A percentile compares a stretch with the other conserved stretches of the same genome.
phyloP scores from a whole-genome alignment of 2,888 invertebrate genomes.

The Eupithecia subfuscata region DNA sequence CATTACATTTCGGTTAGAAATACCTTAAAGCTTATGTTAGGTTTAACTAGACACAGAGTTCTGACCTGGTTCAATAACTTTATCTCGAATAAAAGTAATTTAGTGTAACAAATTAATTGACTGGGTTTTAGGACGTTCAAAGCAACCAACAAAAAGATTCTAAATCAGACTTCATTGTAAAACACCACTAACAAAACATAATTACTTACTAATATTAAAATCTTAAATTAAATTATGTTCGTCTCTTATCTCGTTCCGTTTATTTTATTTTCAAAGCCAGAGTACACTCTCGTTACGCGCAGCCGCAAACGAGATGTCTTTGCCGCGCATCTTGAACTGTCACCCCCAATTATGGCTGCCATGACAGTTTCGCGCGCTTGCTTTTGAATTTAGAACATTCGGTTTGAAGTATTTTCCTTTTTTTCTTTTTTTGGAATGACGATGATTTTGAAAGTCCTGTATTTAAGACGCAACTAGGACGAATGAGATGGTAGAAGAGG shows the following conservation, averaged over 20 bases:
- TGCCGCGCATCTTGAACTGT: conserved; percentile 71
- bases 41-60: too few relatives aligned
- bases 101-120: too few relatives aligned
- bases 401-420: conserved; percentile 53
- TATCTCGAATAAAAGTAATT: too few relatives aligned
- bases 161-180: background rate
- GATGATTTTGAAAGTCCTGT: background rate
- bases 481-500: too few relatives aligned
- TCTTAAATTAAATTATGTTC: conserved; percentile 62
- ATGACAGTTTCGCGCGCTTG: conserved; percentile 77
- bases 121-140: background rate
- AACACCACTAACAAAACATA: conserved; percentile 37
- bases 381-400: conserved; percentile 75
- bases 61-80: too few relatives aligned
- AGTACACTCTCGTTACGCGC: conserved; percentile 73
- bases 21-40: too few relatives aligned
- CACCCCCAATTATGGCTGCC: conserved; percentile 78
- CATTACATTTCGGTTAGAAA: too few relatives aligned
- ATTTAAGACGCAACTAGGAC: background rate
- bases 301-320: conserved; percentile 69
- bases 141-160: background rate
- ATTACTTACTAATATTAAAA: conserved; percentile 41
- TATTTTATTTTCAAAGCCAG: conserved; percentile 66
- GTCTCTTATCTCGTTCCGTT: conserved; percentile 64
- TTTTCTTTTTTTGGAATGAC: background rate